Evolutionary conservation across 2,797 vertebrate species (phyloP).

Genomic region (Dendrocincla fuliginosa): DNA sequence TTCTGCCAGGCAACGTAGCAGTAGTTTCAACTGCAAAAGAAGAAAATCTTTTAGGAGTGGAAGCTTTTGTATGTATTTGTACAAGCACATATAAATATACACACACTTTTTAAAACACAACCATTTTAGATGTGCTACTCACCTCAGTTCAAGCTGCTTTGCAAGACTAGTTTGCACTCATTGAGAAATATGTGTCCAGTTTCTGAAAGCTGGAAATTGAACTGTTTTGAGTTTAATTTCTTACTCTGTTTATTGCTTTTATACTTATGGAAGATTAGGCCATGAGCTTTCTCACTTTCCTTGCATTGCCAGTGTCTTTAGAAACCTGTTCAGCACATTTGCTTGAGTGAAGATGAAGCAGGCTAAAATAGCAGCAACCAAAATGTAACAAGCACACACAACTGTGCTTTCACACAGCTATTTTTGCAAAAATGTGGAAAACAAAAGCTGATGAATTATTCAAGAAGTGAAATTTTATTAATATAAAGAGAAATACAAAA

Average conservation of each 20-base stretch:
- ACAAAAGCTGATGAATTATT: background rate
- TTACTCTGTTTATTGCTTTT: background rate
- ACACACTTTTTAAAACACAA: background rate
- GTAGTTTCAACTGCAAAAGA: constrained; percentile 28
- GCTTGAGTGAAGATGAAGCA: background rate
- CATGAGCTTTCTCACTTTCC: background rate
- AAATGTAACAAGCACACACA: background rate
- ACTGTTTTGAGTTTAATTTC: background rate
- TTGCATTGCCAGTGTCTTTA: background rate
- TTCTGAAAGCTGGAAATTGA: background rate
- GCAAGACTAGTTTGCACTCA: background rate
- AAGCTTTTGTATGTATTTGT: background rate
- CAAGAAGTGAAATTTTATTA: background rate
- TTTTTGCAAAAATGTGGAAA: background rate
- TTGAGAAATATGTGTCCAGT: background rate
- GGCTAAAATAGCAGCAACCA: background rate
- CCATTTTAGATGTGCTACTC: background rate
- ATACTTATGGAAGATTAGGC: background rate
- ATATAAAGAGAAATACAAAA: background rate
- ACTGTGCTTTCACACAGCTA: background rate
- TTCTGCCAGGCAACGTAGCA: background rate
- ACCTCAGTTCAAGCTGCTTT: background rate
- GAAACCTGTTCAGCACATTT: background rate
- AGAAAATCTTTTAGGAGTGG: background rate
- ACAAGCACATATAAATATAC: fast-evolving